These are phyloP conservation scores for Ondatra zibethicus DNA, from an alignment of 2,113 vertebrate species.

Conservation along the genomic window DNA sequence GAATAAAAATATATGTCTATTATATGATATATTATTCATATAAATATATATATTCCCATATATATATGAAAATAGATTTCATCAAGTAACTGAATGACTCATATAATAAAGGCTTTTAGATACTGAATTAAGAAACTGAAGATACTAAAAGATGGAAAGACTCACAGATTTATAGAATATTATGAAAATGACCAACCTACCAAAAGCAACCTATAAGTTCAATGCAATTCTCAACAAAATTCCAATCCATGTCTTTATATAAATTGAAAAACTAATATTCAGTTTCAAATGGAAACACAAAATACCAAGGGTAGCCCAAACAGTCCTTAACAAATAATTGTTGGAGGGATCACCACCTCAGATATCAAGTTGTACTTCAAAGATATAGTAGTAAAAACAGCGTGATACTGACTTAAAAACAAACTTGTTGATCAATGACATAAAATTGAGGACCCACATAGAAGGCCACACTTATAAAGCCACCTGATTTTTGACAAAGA, in stretches of 20 bases:
- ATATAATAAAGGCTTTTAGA: background rate
- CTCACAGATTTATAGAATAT: background rate
- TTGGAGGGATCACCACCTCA: background rate
- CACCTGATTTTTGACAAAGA: background rate
- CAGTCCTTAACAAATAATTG: background rate
- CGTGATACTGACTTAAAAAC: background rate
- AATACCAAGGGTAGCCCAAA: background rate
- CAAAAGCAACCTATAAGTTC: background rate
- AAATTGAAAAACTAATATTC: background rate
- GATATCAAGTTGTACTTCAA: background rate
- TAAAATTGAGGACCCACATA: background rate
- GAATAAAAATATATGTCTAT: background rate
- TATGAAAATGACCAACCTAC: background rate
- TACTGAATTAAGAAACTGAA: background rate
- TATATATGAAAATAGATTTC: background rate
- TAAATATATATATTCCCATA: background rate
- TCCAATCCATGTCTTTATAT: background rate
- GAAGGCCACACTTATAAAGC: background rate
- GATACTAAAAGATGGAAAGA: background rate
- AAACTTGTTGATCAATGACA: background rate
- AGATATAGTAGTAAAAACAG: background rate
- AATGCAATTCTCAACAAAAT: background rate
- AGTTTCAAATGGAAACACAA: background rate
- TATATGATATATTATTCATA: background rate
- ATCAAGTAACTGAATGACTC: background rate